These are phyloP conservation scores for Channa argus DNA, from an alignment of 2,113 vertebrate species.

Conservation along the genomic window DNA sequence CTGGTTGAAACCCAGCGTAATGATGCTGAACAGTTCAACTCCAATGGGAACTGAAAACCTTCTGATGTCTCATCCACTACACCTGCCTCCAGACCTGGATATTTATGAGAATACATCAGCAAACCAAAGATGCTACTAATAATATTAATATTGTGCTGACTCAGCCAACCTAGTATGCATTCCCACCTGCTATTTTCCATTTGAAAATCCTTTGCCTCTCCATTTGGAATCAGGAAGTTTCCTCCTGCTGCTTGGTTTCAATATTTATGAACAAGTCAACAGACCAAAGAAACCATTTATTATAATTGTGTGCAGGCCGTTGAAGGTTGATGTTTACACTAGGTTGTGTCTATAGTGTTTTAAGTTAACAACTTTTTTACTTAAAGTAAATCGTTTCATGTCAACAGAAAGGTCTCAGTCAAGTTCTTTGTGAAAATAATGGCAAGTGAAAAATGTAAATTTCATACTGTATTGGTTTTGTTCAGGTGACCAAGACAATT, in stretches of 20 bases:
- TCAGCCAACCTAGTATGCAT: constrained; percentile 63
- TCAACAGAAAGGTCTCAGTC: no score
- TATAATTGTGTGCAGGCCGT: constrained; percentile 43
- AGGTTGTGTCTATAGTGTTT: not conserved
- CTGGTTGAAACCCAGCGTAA: constrained; percentile 33
- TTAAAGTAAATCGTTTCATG: no score
- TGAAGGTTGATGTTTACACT: constrained; percentile 20
- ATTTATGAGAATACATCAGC: constrained; percentile 63
- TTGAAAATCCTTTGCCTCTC: constrained; percentile 37
- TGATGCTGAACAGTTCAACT: constrained; percentile 41
- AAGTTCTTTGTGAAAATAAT: no score
- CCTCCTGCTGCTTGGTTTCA: constrained; percentile 38
- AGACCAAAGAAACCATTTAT: constrained; percentile 44
- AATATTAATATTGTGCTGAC: constrained; percentile 65
- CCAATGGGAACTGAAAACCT: constrained; percentile 38
- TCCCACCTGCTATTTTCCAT: constrained; percentile 57
- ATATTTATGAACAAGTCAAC: constrained; percentile 64
- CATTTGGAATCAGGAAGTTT: constrained; percentile 46
- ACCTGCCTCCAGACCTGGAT: constrained; percentile 66
- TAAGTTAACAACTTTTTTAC: no score
- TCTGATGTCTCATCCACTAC: constrained; percentile 51
- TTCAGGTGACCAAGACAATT: no score
- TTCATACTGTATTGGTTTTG: no score
- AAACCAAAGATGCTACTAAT: constrained; percentile 46
- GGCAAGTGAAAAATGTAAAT: no score